These are phyloP conservation scores for Scaptodrosophila latifasciaeformis DNA, from an alignment of 2,888 invertebrate species.

Conservation along the genomic window DNA sequence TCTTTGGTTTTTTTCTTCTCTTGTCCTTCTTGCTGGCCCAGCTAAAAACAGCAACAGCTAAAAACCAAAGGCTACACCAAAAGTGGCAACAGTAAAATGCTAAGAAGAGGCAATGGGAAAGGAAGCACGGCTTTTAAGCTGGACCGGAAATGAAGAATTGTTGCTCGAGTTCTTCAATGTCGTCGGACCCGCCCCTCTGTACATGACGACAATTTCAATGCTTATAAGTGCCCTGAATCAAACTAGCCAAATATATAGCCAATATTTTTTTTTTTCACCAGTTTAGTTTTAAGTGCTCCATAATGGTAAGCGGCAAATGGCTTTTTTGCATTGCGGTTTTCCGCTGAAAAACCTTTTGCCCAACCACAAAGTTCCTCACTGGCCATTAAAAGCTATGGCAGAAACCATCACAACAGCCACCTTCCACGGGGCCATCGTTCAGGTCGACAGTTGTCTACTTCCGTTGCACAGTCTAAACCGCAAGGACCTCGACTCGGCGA, in stretches of 20 bases:
- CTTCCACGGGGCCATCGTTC: background rate
- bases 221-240: background rate
- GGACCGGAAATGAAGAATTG: slow-evolving; percentile 67
- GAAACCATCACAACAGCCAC: background rate
- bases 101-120: slow-evolving; percentile 12
- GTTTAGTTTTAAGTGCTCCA: slow-evolving; percentile 54
- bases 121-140: slow-evolving; percentile 68
- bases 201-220: slow-evolving; percentile 51
- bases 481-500: too few relatives aligned
- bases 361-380: too few relatives aligned
- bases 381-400: too few relatives aligned
- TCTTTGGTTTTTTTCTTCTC: slow-evolving; percentile 18
- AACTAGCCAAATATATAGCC: slow-evolving; percentile 34
- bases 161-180: slow-evolving; percentile 42
- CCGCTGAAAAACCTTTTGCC: too few relatives aligned
- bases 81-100: slow-evolving; percentile 9
- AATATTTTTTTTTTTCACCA: slow-evolving; percentile 10
- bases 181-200: slow-evolving; percentile 19
- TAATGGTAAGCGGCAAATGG: slow-evolving; percentile 53
- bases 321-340: slow-evolving; percentile 59
- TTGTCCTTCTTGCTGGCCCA: slow-evolving; percentile 17
- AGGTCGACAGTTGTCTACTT: slow-evolving; percentile 32
- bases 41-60: slow-evolving; percentile 1
- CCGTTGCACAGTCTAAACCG: slow-evolving; percentile 43
- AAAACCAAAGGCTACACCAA: slow-evolving; percentile 10